Base-by-base conservation (phyloP, 2,888 invertebrate species). In the Euproctis similis region DNA sequence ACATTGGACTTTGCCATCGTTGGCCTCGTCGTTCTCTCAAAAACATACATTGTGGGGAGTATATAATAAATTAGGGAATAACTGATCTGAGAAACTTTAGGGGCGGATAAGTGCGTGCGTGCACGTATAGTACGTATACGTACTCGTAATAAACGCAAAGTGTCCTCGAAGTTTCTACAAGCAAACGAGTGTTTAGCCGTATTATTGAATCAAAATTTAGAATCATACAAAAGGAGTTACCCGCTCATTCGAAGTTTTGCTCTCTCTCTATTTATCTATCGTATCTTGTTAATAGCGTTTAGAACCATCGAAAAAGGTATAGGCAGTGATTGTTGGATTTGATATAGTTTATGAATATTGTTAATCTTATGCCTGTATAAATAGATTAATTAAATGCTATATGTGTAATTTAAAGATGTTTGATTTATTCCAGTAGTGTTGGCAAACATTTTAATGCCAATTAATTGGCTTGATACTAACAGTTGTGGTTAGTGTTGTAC, bases 331-430 rank as follows among this genome's bases (percentile, higher is more conserved):
- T 84, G 84, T 84, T 84, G 84, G 84, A 84, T 84, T 82, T 84
- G 84, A 82, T 78, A 84, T 82, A 84, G 84, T 84, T 77, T 84
- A 84, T 82, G 70, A 76, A 82, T 81, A 84, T 78, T 82, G 84
- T 84, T 84, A 84, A 80, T 74, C 75, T 76, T 76, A 82, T 81
- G 81, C 82, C n/a, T 84, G 81, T 84, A 84, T 78, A 84, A 84
- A 84, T 81, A 84, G 81, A 75, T 47, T 81, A 78, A 84, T 82
- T 84, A 84, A 84, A 84, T 72, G 82, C 84, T 84, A 80, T 82
- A 82, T 76, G 82, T 84, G 84, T 82, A 82, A n/a, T n/a, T 45
- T 61, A 47, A 67, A 62, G 59, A 72, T 59, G 71, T 82, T 82
- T 82, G 64, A 78, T 82, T 84, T 78, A 68, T 71, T 74, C 66